Conservation (phyloP, 1,140 invertebrate species). For the Apis laboriosa region DNA sequence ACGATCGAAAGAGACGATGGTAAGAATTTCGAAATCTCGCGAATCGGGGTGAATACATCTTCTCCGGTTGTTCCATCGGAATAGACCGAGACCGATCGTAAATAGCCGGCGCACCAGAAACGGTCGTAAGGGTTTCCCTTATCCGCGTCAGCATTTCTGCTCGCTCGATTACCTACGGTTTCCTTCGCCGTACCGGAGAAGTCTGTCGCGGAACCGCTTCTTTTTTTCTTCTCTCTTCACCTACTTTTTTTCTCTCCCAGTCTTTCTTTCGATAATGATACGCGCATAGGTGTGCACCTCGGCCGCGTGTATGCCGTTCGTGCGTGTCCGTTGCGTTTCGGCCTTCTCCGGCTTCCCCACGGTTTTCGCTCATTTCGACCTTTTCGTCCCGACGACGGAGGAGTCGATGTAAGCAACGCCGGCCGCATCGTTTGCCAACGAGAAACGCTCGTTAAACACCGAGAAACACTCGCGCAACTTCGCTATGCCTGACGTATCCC, state of each 20-base stretch:
- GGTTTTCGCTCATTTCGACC: conserved; percentile 66
- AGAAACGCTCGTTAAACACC: conserved; percentile 55
- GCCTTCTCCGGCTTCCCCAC: conserved; percentile 36
- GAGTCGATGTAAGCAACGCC: conserved; percentile 42
- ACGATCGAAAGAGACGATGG: background rate
- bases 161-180: conserved; percentile 65
- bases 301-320: background rate
- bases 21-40: conserved; percentile 46
- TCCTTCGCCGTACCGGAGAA: conserved; percentile 41
- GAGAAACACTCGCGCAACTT: conserved; percentile 17
- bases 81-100: conserved; percentile 56
- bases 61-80: conserved; percentile 42
- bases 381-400: conserved; percentile 44
- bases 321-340: conserved; percentile 52
- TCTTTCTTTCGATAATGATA: conserved; percentile 31
- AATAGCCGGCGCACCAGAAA: conserved; percentile 52
- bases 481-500: background rate
- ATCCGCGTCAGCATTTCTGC: conserved; percentile 65
- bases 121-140: conserved; percentile 66
- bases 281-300: conserved; percentile 1
- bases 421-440: conserved; percentile 40
- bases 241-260: background rate
- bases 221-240: background rate
- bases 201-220: conserved; percentile 1
- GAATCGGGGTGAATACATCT: background rate